phyloP scores from a whole-genome alignment of 1,140 invertebrate genomes.

The Drosophila truncata region DNA sequence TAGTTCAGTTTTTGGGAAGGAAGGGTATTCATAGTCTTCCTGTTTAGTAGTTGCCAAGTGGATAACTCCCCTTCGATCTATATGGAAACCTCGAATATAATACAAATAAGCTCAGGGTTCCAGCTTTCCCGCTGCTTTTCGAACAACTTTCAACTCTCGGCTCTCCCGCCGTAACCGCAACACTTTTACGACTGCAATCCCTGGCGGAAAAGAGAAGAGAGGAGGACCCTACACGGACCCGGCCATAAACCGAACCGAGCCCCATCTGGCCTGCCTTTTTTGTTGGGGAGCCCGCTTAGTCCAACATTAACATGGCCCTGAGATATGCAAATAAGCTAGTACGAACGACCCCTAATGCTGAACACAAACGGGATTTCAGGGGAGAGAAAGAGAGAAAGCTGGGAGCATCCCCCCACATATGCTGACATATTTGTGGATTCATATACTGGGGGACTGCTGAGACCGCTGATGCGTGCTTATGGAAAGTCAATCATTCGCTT shows the following conservation, averaged over 20 bases:
- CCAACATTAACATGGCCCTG: conserved; percentile 53
- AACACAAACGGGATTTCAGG: conserved; percentile 8
- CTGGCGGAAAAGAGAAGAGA: background rate
- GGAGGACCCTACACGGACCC: conserved; percentile 3
- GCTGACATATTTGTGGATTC: conserved; percentile 20
- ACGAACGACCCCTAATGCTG: conserved; percentile 28
- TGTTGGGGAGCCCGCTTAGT: conserved; percentile 32
- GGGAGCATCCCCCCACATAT: conserved; percentile 20
- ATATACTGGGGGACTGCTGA: conserved; percentile 31
- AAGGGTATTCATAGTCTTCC: background rate
- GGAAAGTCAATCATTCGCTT: conserved; percentile 78
- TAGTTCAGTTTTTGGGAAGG: background rate
- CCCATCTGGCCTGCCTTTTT: conserved; percentile 33
- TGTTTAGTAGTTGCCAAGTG: background rate
- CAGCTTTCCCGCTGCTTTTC: conserved; percentile 1
- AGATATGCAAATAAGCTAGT: conserved; percentile 72
- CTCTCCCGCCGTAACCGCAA: conserved; percentile 12
- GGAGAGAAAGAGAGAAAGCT: background rate
- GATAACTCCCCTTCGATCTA: background rate
- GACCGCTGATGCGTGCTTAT: conserved; percentile 66
- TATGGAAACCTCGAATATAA: background rate
- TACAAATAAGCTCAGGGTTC: background rate
- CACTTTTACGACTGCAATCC: conserved; percentile 29
- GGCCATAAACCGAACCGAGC: conserved; percentile 26
- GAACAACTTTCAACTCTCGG: conserved; percentile 20